Conservation (phyloP, 2,113 vertebrate genomes). For the Leucopsar rothschildi region DNA sequence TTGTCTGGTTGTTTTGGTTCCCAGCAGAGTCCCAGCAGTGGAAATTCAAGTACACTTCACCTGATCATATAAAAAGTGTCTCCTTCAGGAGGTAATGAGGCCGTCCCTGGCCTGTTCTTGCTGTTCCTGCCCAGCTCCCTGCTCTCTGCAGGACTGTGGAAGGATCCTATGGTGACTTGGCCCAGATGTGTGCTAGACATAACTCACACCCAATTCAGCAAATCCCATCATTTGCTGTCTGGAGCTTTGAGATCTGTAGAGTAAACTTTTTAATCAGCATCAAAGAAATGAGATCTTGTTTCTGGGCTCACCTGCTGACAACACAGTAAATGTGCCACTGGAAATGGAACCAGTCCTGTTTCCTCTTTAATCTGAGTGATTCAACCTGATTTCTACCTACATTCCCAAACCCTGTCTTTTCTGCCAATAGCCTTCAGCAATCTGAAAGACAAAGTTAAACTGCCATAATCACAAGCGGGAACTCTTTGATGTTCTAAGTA, state of each 20-base stretch:
- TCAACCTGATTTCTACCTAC: not conserved
- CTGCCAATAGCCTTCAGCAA: not conserved
- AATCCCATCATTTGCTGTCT: not conserved
- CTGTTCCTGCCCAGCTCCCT: not conserved
- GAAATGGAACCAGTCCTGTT: not conserved
- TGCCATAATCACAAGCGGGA: not conserved
- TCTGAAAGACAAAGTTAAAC: not conserved
- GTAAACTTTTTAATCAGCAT: not conserved
- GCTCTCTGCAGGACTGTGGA: not conserved
- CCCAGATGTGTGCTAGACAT: not conserved
- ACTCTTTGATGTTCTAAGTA: not conserved
- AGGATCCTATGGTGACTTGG: not conserved
- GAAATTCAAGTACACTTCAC: not conserved
- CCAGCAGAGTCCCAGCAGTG: not conserved
- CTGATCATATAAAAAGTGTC: not conserved
- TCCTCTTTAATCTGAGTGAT: not conserved
- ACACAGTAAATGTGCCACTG: not conserved
- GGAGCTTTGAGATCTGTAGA: not conserved
- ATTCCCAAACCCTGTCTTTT: not conserved
- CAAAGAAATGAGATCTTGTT: not conserved
- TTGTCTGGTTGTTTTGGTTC: not conserved
- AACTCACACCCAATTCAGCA: not conserved
- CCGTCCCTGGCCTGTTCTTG: not conserved
- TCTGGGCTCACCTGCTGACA: not conserved
- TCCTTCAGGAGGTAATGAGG: not conserved